Evolutionary conservation across 2,797 vertebrate species (phyloP), one percentile per base, ranked within the genome.

Genomic region (Sebastes nivosus): DNA sequence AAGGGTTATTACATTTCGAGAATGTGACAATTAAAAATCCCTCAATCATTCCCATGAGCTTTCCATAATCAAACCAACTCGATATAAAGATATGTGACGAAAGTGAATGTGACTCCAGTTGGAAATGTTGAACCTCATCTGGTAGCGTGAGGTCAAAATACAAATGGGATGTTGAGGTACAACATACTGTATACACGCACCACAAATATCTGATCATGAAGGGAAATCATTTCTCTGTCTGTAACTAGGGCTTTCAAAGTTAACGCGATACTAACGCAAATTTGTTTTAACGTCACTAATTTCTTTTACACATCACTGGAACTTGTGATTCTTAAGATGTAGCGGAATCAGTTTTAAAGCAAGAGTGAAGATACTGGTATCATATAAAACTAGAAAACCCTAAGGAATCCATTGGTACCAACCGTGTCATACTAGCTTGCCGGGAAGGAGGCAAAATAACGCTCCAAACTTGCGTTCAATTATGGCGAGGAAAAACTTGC

Each of bases 1-100:
- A 85, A 93, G 92, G 90, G 93, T 95, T 95, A 95, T 96, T 95
- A 92, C 94, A 93, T 96, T 95, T 93, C 59, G 72, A 95, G 87
- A 94, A 94, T 90, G 90, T 93, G 95, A 94, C 95, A 95, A 94
- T 95, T 95, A 95, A 95, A 96, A 94, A 94, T 88, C 92, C 88
- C 91, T 95, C 94, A 90, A 94, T 95, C 93, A 93, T 85, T 85
- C 91, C 75, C 81, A 24, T 65, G 74, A 89, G 87, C 85, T 75
- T 72, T 79, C 65, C 65, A 66, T 38, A 78, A 72, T 80, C 81
- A 60, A 3, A 22, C 30, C 61, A 81, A 86, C 75, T 78, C 67
- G 50, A 79, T 79, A 69, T 72, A 65, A 84, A 83, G 69, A 18
- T 73, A 85, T 72, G 70, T 67, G 70, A 87, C 60, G 3, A 38